A percentile compares a stretch with the other conserved stretches of the same genome.
phyloP scores from a whole-genome alignment of 2,888 invertebrate genomes.

The Phania funesta region DNA sequence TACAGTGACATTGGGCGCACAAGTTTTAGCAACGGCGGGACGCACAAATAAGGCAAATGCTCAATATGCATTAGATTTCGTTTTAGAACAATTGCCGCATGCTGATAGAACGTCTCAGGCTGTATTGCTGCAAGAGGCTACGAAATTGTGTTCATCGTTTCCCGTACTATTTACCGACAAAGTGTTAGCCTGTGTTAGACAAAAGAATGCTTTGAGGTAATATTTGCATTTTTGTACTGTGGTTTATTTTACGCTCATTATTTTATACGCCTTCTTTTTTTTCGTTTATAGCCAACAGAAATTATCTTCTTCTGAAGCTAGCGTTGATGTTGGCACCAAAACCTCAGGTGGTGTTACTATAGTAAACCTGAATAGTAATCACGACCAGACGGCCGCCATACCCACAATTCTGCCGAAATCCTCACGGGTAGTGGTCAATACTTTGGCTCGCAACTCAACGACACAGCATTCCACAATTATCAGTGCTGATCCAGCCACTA shows the following conservation, averaged over 20 bases:
- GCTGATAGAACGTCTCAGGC: conserved; percentile 88
- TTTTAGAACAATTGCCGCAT: conserved; percentile 86
- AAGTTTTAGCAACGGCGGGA: conserved; percentile 87
- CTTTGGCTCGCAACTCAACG: conserved; percentile 51
- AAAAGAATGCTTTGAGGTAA: conserved; percentile 82
- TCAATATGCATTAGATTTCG: conserved; percentile 90
- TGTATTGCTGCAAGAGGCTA: conserved; percentile 89
- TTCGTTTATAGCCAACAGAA: conserved; percentile 75
- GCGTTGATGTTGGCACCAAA: conserved; percentile 84
- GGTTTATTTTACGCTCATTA: background rate
- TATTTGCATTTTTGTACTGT: background rate
- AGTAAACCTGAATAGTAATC: conserved; percentile 85
- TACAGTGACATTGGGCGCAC: conserved; percentile 85
- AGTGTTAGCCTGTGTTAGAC: conserved; percentile 87
- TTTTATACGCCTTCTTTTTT: background rate
- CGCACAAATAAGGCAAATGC: conserved; percentile 89
- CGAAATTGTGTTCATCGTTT: conserved; percentile 89
- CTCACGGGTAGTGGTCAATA: conserved; percentile 66
- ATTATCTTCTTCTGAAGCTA: conserved; percentile 74
- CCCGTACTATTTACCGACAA: conserved; percentile 90
- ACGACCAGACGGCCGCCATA: conserved; percentile 64
- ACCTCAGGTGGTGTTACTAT: conserved; percentile 89
- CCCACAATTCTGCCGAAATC: conserved; percentile 64
- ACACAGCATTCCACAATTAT: conserved; percentile 68
- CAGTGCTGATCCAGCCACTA: conserved; percentile 68